A percentile compares a stretch with the other conserved stretches of the same genome.
These are phyloP conservation scores for Mastomys natalensis DNA, from an alignment of 2,113 vertebrate species.

Conservation along the genomic window DNA sequence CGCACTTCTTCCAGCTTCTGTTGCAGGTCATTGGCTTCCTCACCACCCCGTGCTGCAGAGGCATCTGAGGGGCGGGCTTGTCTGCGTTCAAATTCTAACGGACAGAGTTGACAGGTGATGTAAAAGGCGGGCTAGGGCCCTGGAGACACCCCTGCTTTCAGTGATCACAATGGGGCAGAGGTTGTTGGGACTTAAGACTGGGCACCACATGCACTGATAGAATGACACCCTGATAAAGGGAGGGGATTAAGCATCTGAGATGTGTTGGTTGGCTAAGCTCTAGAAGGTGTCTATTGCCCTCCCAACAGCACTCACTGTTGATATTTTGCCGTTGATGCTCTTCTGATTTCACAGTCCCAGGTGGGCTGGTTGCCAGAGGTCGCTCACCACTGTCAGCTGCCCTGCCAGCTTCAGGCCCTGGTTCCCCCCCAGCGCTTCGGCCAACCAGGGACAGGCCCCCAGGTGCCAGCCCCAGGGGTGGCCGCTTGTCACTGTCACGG, in stretches of 20 bases:
- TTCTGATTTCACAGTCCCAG: slow-evolving; percentile 84
- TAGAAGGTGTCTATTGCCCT: not conserved
- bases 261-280: not conserved
- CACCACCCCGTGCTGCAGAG: slow-evolving; percentile 87
- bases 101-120: not conserved
- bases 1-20: slow-evolving; percentile 89
- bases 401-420: slow-evolving; percentile 77
- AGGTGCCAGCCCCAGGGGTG: slow-evolving; percentile 76
- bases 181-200: not conserved
- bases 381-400: slow-evolving; percentile 80
- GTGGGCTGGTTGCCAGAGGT: slow-evolving; percentile 79
- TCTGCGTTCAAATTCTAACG: slow-evolving; percentile 92
- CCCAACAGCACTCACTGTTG: slow-evolving; percentile 83
- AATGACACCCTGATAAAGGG: not conserved
- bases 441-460: slow-evolving; percentile 74
- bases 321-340: slow-evolving; percentile 87
- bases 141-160: not conserved
- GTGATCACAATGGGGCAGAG: not conserved
- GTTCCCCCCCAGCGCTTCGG: slow-evolving; percentile 78
- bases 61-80: slow-evolving; percentile 89
- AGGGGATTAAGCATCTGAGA: not conserved
- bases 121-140: not conserved
- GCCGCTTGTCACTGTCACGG: slow-evolving; percentile 80
- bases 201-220: not conserved
- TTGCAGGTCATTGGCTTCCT: slow-evolving; percentile 85